Base-by-base conservation (phyloP, 2,113 vertebrate species). In the Rana temporaria region DNA sequence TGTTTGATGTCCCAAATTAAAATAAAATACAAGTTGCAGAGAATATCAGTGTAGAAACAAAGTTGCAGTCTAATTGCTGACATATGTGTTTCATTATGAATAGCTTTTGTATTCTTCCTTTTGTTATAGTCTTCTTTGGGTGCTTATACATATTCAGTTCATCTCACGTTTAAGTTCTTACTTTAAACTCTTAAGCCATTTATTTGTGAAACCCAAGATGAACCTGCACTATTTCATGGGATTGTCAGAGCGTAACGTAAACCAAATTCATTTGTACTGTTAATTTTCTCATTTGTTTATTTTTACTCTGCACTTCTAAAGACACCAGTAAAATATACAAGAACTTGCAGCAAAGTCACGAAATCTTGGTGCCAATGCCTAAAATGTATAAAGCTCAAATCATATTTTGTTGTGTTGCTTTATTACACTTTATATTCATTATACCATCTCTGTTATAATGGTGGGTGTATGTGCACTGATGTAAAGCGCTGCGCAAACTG, bases 191-290 rank as follows among this genome's bases (percentile, higher is more conserved):
- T 75, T 82, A 75, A 82, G 80, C 80, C 80, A 82, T 82, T 82
- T 82, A 74, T 82, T 82, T 82, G 70, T 75, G 71, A 82, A 82
- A 82, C 80, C 80, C 65, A 82, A 75, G 80, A 82, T 82, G 80
- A 82, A 82, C 80, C 71, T 82, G 80, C 48, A 75, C 71, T 82
- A 56, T 75, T 82, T 82, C 71, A 75, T 32, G 55, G 71, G 65
- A 82, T 75, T 82, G 69, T 82, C 80, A 82, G 78, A 80, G 79
- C 70, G 62, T 82, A 82, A 82, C 80, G 60, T 82, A 82, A 82
- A 75, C 63, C 71, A 56, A 82, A 52, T 24, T 75, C 62, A 42
- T 66, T 57, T 17, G n/a, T 82, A 65, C 80, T 82, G 80, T 66
- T 66, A 82, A 75, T 75, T 32, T 67, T 82, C 63, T 67, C 71